Evolutionary conservation across 2,113 vertebrate species (phyloP).

Genomic region (Pangasianodon gigas): DNA sequence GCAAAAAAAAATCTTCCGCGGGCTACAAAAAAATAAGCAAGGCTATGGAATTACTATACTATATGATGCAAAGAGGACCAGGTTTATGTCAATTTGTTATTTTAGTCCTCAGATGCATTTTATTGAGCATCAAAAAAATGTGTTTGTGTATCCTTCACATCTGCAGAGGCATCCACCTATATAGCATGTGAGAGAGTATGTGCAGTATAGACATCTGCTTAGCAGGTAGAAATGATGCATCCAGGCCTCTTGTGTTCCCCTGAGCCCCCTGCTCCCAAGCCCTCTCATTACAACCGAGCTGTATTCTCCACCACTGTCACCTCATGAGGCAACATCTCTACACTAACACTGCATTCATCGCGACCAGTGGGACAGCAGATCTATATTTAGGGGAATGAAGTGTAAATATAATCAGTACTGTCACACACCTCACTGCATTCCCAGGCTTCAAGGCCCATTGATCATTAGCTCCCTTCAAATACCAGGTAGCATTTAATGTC

Average conservation of each 20-base stretch:
- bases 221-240: slow-evolving; percentile 45
- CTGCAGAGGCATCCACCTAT: not conserved
- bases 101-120: not conserved
- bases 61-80: slow-evolving; percentile 19
- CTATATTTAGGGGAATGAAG: slow-evolving; percentile 49
- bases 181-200: not conserved
- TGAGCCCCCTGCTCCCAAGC: slow-evolving; percentile 32
- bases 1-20: not conserved
- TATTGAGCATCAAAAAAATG: slow-evolving; percentile 7
- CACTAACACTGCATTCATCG: slow-evolving; percentile 51
- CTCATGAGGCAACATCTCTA: slow-evolving; percentile 45
- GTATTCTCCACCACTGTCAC: slow-evolving; percentile 46
- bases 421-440: slow-evolving; percentile 57
- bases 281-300: slow-evolving; percentile 57
- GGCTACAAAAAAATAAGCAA: not conserved
- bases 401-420: slow-evolving; percentile 62
- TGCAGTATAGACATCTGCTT: slow-evolving; percentile 32
- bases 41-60: not conserved
- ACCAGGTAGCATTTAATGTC: slow-evolving; percentile 46
- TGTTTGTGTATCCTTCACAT: slow-evolving; percentile 7
- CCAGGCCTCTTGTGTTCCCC: slow-evolving; percentile 34
- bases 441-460: slow-evolving; percentile 53
- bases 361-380: slow-evolving; percentile 53
- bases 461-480: slow-evolving; percentile 65
- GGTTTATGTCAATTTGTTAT: not conserved